phyloP scores from a whole-genome alignment of 2,888 invertebrate species.

The Spilosoma lubricipeda region DNA sequence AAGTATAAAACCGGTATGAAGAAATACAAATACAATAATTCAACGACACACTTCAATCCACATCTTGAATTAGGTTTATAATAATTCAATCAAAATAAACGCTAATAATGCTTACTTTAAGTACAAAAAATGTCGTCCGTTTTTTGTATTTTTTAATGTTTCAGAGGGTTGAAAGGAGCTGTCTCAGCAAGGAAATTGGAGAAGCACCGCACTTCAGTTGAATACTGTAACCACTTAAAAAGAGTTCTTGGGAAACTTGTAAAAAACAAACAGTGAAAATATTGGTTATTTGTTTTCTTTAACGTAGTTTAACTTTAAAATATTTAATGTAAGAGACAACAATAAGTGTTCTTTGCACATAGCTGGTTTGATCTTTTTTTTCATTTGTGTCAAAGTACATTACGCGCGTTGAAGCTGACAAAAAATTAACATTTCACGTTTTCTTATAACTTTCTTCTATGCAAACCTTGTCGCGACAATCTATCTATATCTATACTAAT shows the following conservation, averaged over 20 bases:
- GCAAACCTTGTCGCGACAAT: too few species aligned
- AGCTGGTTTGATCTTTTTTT: too few species aligned
- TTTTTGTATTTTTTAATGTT: constrained; percentile 58
- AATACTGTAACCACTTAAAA: constrained; percentile 43
- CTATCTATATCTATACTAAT: too few species aligned
- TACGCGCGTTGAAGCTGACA: too few species aligned
- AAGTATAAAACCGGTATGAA: neutral
- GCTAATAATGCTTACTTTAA: constrained; percentile 40
- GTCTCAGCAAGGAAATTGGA: constrained; percentile 66
- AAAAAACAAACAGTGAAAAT: neutral
- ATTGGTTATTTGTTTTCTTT: neutral
- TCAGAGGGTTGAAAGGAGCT: constrained; percentile 57
- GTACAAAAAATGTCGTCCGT: constrained; percentile 38
- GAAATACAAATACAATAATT: neutral
- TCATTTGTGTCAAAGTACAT: too few species aligned
- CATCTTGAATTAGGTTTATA: constrained; percentile 54
- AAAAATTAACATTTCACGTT: too few species aligned
- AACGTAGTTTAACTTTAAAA: neutral
- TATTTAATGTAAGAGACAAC: neutral
- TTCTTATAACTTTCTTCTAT: too few species aligned
- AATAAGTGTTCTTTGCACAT: neutral
- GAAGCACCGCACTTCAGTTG: constrained; percentile 52
- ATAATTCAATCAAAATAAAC: constrained; percentile 58
- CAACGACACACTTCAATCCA: constrained; percentile 39
- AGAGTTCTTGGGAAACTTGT: constrained; percentile 10